Evolutionary conservation across 1,140 invertebrate genomes (phyloP).

Genomic region (Phymastichus coffea): DNA sequence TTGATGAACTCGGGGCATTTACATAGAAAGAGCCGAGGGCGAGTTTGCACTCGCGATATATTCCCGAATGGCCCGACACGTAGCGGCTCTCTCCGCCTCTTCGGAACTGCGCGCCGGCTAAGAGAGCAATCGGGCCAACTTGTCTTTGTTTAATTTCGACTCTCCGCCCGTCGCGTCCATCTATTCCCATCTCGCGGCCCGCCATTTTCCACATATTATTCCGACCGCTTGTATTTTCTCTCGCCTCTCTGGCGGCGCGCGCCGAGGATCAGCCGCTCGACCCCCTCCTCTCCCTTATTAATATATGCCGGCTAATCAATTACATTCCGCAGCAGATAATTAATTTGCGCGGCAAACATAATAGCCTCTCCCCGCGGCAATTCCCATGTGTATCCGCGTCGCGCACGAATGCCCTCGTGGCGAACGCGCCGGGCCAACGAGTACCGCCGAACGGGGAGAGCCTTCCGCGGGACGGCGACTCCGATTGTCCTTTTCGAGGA

Average conservation of each 20-base stretch:
- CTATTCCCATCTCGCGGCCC: constrained; percentile 31
- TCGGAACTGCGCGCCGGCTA: constrained; percentile 18
- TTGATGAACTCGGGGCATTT: constrained; percentile 55
- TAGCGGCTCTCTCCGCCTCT: constrained; percentile 17
- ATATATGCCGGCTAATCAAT: constrained; percentile 27
- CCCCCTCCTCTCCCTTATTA: too few species aligned
- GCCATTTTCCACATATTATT: constrained; percentile 37
- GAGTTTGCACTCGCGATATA: constrained; percentile 23
- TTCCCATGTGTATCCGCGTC: too few species aligned
- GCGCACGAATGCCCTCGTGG: too few species aligned
- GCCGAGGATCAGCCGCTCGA: constrained; percentile 16
- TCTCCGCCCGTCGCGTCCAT: constrained; percentile 42
- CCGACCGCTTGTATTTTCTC: constrained; percentile 29
- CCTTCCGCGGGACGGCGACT: too few species aligned
- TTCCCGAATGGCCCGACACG: constrained; percentile 23
- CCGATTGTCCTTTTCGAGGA: too few species aligned
- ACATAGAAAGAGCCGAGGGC: constrained; percentile 25
- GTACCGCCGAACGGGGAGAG: too few species aligned
- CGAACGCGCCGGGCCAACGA: too few species aligned
- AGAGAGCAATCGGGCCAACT: constrained; percentile 34
- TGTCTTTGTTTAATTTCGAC: constrained; percentile 52
- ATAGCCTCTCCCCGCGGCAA: too few species aligned
- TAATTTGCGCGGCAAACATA: constrained; percentile 15
- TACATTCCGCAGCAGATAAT: constrained; percentile 28
- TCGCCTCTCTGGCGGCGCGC: constrained; percentile 6